Base-by-base conservation (phyloP, 2,888 invertebrate species). In the Tillus elongatus region DNA sequence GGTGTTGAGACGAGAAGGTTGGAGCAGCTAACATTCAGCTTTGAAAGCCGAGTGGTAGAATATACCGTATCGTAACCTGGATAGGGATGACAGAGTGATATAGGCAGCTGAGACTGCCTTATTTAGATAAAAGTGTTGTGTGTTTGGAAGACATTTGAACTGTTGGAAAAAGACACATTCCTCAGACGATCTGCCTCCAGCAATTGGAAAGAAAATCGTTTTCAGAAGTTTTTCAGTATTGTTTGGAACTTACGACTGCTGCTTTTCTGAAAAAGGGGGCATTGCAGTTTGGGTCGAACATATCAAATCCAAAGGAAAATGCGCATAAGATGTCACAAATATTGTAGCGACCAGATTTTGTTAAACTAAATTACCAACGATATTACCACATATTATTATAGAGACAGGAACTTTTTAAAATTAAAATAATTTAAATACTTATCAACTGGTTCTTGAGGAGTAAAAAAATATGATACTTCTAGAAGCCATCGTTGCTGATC, bases 201-300 rank as follows among this genome's bases (percentile, higher is more conserved):
- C 93, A 13, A 53, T 88, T 35, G 96, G 96, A n/a, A 97, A 98
- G 58, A 98, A 98, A 64, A 67, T 93, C 33, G 69, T 96, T 33
- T 68, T 97, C 29, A 73, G 97, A 49, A 68, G 83, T n/a, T 13
- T 68, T 78, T 35, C 88, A 84, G 1, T 72, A 71, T 49, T 65
- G 75, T 42, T 61, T 88, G 26, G 84, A 85, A 1, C 67, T 88
- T 24, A 61, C 59, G 43, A 64, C 69, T 36, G 77, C 78, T 3
- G 76, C 82, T 3, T 62, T 64, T 29, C 74, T 89, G 33, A 89
- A 88, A 29, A 98, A 98, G 65, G 69, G 92, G 59, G 98, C 97
- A 0, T 77, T 98, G 50, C 98, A 98, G 63, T 98, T 98, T 71
- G 98, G 98, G 8, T 91, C 92, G 0, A 74, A 90, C 57, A 93